These are phyloP conservation scores for Chrysolina americana DNA, from an alignment of 2,888 invertebrate species.

Conservation along the genomic window DNA sequence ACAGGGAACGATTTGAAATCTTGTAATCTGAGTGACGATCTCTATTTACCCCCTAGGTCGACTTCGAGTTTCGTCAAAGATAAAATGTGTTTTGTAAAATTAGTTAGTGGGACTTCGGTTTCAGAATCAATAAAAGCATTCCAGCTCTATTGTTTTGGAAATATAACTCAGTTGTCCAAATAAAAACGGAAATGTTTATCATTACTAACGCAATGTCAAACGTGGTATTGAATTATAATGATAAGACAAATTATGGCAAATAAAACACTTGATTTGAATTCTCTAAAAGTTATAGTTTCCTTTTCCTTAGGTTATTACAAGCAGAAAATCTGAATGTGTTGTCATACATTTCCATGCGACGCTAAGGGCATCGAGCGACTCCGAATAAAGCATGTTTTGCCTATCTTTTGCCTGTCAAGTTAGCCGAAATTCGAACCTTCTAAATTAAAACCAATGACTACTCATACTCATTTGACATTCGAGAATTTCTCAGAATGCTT, in stretches of 20 bases:
- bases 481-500: slow-evolving; percentile 10
- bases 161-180: background rate
- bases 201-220: background rate
- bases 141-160: background rate
- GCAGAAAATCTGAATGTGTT: background rate
- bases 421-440: slow-evolving; percentile 17
- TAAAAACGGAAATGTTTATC: background rate
- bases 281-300: too few species aligned
- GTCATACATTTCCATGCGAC: background rate
- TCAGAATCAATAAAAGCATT: background rate
- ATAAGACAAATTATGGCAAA: background rate
- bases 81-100: background rate
- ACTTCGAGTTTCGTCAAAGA: background rate
- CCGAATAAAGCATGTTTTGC: background rate
- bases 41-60: background rate
- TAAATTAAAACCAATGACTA: slow-evolving; percentile 12
- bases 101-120: background rate
- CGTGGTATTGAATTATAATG: background rate
- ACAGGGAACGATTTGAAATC: background rate
- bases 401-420: background rate
- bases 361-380: background rate
- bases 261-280: background rate
- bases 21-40: background rate
- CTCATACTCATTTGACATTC: slow-evolving; percentile 3
- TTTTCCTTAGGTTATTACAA: background rate